Base-by-base conservation (phyloP, 1,140 invertebrate genomes). In the Liolophura sinensis region DNA sequence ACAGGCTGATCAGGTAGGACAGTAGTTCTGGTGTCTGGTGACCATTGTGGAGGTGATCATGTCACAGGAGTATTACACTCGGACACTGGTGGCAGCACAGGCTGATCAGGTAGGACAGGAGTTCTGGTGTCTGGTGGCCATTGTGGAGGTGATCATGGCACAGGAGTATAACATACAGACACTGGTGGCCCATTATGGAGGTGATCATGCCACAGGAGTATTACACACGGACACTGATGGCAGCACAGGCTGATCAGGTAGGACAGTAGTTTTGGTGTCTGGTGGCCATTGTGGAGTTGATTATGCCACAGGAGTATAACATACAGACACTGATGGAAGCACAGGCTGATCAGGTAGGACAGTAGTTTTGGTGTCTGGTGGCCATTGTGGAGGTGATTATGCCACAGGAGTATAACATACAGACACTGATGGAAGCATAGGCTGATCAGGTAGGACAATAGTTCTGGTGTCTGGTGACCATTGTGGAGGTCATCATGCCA, bases 51-150 rank as follows among this genome's bases (percentile, higher is more conserved):
- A 89, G 56, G 78, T 80, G 62, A 77, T 88, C 25, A 85, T 89
- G 84, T 88, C 88, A 14, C 69, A 72, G 22, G 84, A 86, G 57
- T 89, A 89, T 77, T 89, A 87, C 78, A 85, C 79, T 56, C 75
- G 75, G 49, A 84, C 83, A 25, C 73, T 88, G 22, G 70, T 86
- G n/a, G 40, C 87, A n/a, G 86, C 88, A 46, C 87, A 88, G 69
- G 85, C 86, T 18, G 88, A 89, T 75, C 88, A 88, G 81, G 85
- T 87, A 66, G 3, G 9, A 5, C 31, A 40, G 31, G 3, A 9
- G 31, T 89, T 89, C 74, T 89, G 88, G 88, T 87, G 86, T 71
- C 75, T 89, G 22, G 87, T 89, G 18, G 84, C 86, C 24, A 87
- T 88, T 59, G 82, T 88, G 7, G 88, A 89, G 55, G 78, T 80